Conservation (phyloP, 2,797 vertebrate species). For the Hydrocynus forskahlii region DNA sequence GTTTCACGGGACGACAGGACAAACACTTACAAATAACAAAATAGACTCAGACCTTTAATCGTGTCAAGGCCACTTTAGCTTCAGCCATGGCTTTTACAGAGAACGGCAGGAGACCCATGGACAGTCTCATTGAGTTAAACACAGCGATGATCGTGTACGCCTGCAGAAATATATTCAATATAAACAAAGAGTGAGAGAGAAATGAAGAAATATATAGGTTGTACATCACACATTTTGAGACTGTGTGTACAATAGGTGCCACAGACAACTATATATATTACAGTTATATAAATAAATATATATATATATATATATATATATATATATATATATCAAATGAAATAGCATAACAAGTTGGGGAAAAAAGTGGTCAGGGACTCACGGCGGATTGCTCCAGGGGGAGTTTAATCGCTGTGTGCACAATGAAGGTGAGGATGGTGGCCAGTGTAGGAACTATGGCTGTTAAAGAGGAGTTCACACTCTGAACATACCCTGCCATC, state of each 20-base stretch:
- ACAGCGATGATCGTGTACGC: conserved; percentile 83
- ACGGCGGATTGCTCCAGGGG: conserved; percentile 70
- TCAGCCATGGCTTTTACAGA: conserved; percentile 78
- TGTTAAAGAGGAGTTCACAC: conserved; percentile 73
- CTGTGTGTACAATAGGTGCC: too few relatives aligned
- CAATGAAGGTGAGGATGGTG: conserved; percentile 77
- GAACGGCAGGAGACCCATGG: conserved; percentile 74
- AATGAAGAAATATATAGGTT: too few relatives aligned
- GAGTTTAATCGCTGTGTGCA: conserved; percentile 74
- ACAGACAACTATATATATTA: too few relatives aligned
- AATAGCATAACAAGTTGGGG: too few relatives aligned
- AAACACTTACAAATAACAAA: background rate
- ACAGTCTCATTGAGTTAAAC: conserved; percentile 83
- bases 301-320: too few relatives aligned
- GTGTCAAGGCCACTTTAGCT: conserved; percentile 72
- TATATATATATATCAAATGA: too few relatives aligned
- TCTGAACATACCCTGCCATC: conserved; percentile 77
- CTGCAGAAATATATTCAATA: conserved; percentile 59
- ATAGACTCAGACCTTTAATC: conserved; percentile 76
- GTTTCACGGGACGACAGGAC: background rate
- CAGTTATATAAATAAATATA: too few relatives aligned
- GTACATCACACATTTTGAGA: too few relatives aligned
- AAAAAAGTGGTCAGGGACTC: conserved; percentile 45
- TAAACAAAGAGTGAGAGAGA: too few relatives aligned
- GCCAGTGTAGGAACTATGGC: conserved; percentile 73